A percentile compares a stretch with the other conserved stretches of the same genome.
These are phyloP conservation scores for Sardinella longiceps DNA, from an alignment of 2,797 vertebrate species.

Conservation along the genomic window DNA sequence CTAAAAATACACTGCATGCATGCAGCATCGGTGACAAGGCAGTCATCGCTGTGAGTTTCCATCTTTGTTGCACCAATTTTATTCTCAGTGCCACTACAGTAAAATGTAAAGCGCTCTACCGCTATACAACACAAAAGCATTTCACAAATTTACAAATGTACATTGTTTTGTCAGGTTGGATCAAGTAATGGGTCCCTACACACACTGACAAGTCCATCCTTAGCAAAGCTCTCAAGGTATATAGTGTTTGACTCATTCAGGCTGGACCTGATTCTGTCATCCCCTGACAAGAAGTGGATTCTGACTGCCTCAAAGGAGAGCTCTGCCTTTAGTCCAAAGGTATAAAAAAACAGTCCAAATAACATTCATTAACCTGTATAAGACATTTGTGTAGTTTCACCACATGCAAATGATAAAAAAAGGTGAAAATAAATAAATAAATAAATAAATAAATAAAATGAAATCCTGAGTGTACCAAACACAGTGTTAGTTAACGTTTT, in stretches of 20 bases:
- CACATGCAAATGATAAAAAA: not conserved
- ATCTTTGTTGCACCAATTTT: too few relatives aligned
- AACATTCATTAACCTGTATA: not conserved
- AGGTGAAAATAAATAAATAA: not conserved
- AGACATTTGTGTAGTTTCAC: not conserved
- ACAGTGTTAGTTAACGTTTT: not conserved
- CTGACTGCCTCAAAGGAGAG: slow-evolving; percentile 59
- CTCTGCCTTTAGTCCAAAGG: slow-evolving; percentile 68
- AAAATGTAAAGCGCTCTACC: too few relatives aligned
- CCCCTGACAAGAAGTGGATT: slow-evolving; percentile 73
- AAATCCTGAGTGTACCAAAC: not conserved
- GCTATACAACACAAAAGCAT: too few relatives aligned
- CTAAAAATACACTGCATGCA: slow-evolving; percentile 64
- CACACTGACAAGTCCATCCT: slow-evolving; percentile 57
- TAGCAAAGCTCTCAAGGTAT: slow-evolving; percentile 60
- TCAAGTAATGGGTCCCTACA: slow-evolving; percentile 62
- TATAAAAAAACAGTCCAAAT: slow-evolving; percentile 45
- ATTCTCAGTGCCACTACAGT: too few relatives aligned
- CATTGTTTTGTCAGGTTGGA: slow-evolving; percentile 62
- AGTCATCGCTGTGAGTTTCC: slow-evolving; percentile 70
- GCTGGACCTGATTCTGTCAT: slow-evolving; percentile 67
- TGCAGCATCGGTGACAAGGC: slow-evolving; percentile 59
- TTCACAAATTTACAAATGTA: too few relatives aligned
- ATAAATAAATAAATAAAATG: not conserved
- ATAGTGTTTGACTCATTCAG: slow-evolving; percentile 64